These are phyloP conservation scores for Microplitis mediator DNA, from an alignment of 1,140 invertebrate species.

Conservation along the genomic window DNA sequence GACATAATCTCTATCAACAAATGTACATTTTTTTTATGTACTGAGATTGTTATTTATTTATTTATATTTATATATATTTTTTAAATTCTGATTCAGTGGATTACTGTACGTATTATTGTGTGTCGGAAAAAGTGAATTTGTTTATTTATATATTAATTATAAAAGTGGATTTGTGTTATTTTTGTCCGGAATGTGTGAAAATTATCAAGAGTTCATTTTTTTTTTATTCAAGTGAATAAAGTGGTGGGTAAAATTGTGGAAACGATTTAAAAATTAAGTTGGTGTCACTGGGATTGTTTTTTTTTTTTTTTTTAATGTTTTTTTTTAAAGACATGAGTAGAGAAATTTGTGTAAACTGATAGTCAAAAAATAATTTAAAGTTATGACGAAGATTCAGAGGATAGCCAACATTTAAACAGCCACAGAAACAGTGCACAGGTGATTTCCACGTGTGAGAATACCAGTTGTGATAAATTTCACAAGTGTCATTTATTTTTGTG, in stretches of 20 bases:
- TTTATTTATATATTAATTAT: not conserved
- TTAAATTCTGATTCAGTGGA: not conserved
- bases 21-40: too few species aligned
- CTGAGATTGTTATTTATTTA: not conserved
- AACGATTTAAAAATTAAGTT: too few species aligned
- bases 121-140: not conserved
- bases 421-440: not conserved
- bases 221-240: too few species aligned
- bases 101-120: not conserved
- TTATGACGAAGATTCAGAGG: not conserved
- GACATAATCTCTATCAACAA: slow-evolving; percentile 23
- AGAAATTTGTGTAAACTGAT: not conserved
- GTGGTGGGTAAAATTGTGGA: too few species aligned
- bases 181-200: not conserved
- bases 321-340: too few species aligned
- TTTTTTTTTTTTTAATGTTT: too few species aligned
- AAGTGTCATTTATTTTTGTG: not conserved
- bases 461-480: not conserved
- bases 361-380: not conserved
- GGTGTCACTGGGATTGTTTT: too few species aligned
- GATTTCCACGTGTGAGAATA: slow-evolving; percentile 1
- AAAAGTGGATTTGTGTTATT: not conserved
- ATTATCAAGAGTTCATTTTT: too few species aligned
- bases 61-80: not conserved
- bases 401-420: not conserved